These are phyloP conservation scores for Drosophila meridiana DNA, from an alignment of 2,888 invertebrate genomes.

Conservation along the genomic window DNA sequence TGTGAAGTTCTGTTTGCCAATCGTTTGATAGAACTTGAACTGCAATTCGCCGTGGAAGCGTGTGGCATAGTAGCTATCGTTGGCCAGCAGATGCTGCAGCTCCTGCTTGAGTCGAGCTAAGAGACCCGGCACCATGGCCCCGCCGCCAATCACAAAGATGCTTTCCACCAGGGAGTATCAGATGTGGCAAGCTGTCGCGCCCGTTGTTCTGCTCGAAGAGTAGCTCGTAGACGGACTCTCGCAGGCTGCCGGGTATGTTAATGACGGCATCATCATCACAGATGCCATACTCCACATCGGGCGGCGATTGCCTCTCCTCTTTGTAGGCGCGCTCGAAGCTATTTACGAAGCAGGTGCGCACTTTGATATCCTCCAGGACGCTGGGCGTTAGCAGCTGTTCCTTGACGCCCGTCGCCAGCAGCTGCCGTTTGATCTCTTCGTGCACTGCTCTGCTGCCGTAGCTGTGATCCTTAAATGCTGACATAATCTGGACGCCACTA, in stretches of 20 bases:
- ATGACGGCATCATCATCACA: slow-evolving; percentile 88
- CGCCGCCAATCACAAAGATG: slow-evolving; percentile 95
- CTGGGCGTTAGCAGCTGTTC: slow-evolving; percentile 85
- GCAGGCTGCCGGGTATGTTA: slow-evolving; percentile 88
- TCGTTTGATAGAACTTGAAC: slow-evolving; percentile 93
- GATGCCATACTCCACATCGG: slow-evolving; percentile 89
- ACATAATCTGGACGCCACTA: slow-evolving; percentile 93
- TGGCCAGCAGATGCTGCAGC: slow-evolving; percentile 88
- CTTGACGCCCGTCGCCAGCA: slow-evolving; percentile 86
- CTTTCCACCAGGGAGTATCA: slow-evolving; percentile 93
- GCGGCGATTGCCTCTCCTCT: slow-evolving; percentile 86
- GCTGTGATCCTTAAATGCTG: slow-evolving; percentile 93
- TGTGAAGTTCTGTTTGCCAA: slow-evolving; percentile 92
- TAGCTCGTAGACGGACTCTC: slow-evolving; percentile 93
- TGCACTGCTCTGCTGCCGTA: slow-evolving; percentile 91
- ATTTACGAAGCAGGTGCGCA: slow-evolving; percentile 96
- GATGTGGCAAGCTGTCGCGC: slow-evolving; percentile 92
- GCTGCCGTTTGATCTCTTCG: slow-evolving; percentile 86
- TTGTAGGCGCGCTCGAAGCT: slow-evolving; percentile 88
- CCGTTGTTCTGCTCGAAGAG: slow-evolving; percentile 94
- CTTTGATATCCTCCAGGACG: slow-evolving; percentile 91
- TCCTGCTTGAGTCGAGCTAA: slow-evolving; percentile 92
- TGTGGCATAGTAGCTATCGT: slow-evolving; percentile 87
- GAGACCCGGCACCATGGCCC: slow-evolving; percentile 93
- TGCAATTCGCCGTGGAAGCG: slow-evolving; percentile 86